Base-by-base conservation (phyloP, 2,888 invertebrate genomes). In the Oasisia sp. region DNA sequence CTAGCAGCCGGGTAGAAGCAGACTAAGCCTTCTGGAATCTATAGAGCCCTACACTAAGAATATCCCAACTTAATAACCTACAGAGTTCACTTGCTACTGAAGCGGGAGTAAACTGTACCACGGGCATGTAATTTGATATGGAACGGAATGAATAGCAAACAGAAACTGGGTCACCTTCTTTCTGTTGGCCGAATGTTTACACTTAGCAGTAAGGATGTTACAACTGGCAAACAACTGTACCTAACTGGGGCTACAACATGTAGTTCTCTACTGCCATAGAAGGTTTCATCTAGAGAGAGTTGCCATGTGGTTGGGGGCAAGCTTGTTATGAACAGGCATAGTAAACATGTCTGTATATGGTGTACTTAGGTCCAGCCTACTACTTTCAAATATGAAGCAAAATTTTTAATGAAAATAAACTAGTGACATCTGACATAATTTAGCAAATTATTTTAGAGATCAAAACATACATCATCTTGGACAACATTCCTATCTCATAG, bases 11-110 rank as follows among this genome's bases (percentile, higher is more conserved):
- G 74, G 74, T 74, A 74, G 74, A 74, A 74, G 74, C 74, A 74
- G 74, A 74, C 74, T 74, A 74, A 74, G 74, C 74, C 74, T 74
- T 74, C 74, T 74, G 74, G 74, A 74, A 74, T 74, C 74, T 74
- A 74, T n/a, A 74, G 74, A 74, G 74, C 74, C 74, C 27, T 19
- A 74, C 27, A 74, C 74, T 74, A 27, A 74, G 74, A 74, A 74
- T 74, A 74, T 74, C 74, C n/a, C n/a, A 74, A 74, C 74, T 74
- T 74, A 74, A 74, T 74, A 74, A 74, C 74, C 74, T 74, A 74
- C 74, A 74, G 74, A n/a, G 74, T 74, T 74, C 74, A 74, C 27
- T 27, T 50, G 27, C 74, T 74, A 74, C 74, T 74, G 74, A 27
- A 74, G 74, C 74, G n/a, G n/a, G 74, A 27, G 74, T 74, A 74